These are phyloP conservation scores for Melanocharis versteri DNA, from an alignment of 2,113 vertebrate genomes.

Conservation along the genomic window DNA sequence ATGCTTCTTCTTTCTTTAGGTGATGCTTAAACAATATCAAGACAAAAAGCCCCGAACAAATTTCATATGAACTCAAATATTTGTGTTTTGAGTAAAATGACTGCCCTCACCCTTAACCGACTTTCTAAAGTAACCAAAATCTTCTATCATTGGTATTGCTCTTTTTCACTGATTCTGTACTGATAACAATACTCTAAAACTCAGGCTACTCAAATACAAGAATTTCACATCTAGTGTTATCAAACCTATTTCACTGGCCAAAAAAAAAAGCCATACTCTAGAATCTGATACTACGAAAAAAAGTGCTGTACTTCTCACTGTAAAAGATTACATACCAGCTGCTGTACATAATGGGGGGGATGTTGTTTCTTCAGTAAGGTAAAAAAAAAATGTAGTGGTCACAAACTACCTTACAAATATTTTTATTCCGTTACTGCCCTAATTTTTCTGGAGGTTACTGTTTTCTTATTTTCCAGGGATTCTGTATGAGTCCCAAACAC, in stretches of 20 bases:
- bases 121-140: not conserved
- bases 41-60: fast-evolving
- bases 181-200: not conserved
- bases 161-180: not conserved
- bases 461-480: not conserved
- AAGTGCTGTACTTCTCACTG: not conserved
- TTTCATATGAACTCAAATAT: not conserved
- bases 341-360: fast-evolving
- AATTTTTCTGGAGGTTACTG: not conserved
- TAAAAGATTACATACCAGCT: not conserved
- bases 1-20: not conserved
- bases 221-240: not conserved
- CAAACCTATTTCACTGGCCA: not conserved
- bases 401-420: not conserved
- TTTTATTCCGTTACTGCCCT: not conserved
- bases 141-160: not conserved
- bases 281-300: not conserved
- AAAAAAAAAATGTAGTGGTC: not conserved
- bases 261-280: not conserved
- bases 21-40: not conserved
- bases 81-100: not conserved
- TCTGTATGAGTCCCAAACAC: fast-evolving
- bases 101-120: fast-evolving
- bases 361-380: not conserved
- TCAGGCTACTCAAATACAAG: fast-evolving